Conservation (phyloP, 2,113 vertebrate species). For the Seriola aureovittata region DNA sequence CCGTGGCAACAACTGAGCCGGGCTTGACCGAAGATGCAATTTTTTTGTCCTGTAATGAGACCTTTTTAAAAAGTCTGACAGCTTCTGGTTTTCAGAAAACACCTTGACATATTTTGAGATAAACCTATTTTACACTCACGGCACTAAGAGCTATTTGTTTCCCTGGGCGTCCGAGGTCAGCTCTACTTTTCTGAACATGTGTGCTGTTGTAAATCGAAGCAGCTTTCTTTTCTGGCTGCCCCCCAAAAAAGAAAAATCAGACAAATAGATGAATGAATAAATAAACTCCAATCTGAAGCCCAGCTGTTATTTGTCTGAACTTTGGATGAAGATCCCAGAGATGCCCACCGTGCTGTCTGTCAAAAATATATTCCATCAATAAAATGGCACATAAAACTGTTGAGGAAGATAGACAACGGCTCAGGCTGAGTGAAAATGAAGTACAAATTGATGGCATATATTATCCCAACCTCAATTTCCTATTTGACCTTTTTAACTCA, state of each 20-base stretch:
- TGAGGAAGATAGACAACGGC: slow-evolving; percentile 37
- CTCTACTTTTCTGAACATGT: background rate
- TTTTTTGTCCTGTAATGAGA: background rate
- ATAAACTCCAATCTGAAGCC: slow-evolving; percentile 12
- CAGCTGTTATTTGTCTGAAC: slow-evolving; percentile 10
- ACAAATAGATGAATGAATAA: slow-evolving; percentile 14
- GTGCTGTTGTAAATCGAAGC: slow-evolving; percentile 7
- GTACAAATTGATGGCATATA: slow-evolving; percentile 60
- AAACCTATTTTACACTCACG: background rate
- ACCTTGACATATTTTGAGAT: background rate
- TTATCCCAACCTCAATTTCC: slow-evolving; percentile 60
- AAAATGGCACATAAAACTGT: slow-evolving; percentile 43
- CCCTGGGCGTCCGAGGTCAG: background rate
- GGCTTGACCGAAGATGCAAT: background rate
- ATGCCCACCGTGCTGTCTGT: slow-evolving; percentile 24
- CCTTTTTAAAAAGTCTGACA: slow-evolving; percentile 19
- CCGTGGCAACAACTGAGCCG: background rate
- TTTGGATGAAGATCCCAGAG: slow-evolving; percentile 7
- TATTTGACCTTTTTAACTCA: slow-evolving; percentile 56
- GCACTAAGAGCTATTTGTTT: background rate
- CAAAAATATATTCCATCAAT: slow-evolving; percentile 47
- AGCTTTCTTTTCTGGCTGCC: background rate
- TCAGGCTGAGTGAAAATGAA: slow-evolving; percentile 45
- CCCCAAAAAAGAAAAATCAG: background rate
- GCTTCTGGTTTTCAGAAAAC: slow-evolving; percentile 10